Evolutionary conservation across 2,888 invertebrate species (phyloP), one percentile per base, ranked within the genome.

Genomic region (Ryuthela nishihirai): DNA sequence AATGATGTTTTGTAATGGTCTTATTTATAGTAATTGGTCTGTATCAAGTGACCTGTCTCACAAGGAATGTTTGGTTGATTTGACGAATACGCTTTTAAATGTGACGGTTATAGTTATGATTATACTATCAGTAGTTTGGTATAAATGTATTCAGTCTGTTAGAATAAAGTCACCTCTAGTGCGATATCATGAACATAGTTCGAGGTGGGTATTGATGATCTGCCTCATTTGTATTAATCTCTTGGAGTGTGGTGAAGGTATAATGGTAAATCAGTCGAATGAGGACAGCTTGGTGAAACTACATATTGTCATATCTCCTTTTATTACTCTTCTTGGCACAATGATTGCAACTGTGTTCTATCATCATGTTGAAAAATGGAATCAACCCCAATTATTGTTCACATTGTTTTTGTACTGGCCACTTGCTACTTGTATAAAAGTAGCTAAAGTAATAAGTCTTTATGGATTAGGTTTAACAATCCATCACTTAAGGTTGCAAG

Each of bases 351-450:
- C 58, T 34, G 32, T 53, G 5, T 62, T 47, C 35, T 62, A 62
- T 34, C 52, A 56, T 38, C 52, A 56, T 35, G 53, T 62, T 17
- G 62, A 62, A 38, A 29, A 38, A 35, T 38, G 47, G 34, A 56
- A 62, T 32, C 38, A 46, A 12, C 62, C 62, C 4, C 53, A 49
- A 43, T 21, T 53, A 4, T 41, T 62, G n/a, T 18, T 62, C 10
- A 21, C 58, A 5, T 40, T 62, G 3, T 56, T 62, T 35, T 15
- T 56, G 17, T 62, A 58, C 17, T 62, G 62, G 62, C 62, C 62
- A 15, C 24, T 49, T n/a, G 56, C 54, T 7, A 38, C 38, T 29
- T 47, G 34, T 15, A 34, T 53, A 12, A 56, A 56, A 42, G 23
- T 62, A 29, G 53, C 53, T 17, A 62, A 62, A 32, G 26, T 62